A percentile compares a stretch with the other conserved stretches of the same genome.
Evolutionary conservation across 1,140 invertebrate species (phyloP).

Genomic region (Myzus persicae): DNA sequence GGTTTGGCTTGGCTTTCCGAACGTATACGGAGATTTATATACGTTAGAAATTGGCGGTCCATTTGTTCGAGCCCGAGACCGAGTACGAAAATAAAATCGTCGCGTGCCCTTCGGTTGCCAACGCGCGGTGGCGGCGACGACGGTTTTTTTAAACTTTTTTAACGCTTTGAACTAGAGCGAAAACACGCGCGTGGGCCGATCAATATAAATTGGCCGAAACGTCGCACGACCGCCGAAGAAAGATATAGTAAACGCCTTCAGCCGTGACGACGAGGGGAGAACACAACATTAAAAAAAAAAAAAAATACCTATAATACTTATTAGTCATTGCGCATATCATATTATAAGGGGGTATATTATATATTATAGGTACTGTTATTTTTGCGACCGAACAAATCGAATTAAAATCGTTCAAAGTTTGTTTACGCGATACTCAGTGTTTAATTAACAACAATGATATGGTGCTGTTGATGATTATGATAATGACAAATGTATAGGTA

Average conservation of each 20-base stretch:
- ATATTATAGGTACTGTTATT: neutral
- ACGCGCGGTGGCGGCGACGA: neutral
- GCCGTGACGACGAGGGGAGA: neutral
- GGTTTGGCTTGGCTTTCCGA: neutral
- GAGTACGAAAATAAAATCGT: slow-evolving; percentile 47
- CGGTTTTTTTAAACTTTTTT: slow-evolving; percentile 38
- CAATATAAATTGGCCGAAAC: slow-evolving; percentile 39
- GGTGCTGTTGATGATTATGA: no score
- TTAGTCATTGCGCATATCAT: no score
- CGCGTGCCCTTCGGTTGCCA: slow-evolving; percentile 31
- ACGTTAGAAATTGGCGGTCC: slow-evolving; percentile 25
- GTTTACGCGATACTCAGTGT: no score
- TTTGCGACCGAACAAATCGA: neutral
- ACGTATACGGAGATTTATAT: neutral
- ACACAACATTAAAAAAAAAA: neutral
- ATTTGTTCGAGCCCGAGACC: neutral
- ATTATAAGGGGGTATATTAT: no score
- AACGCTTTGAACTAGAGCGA: slow-evolving; percentile 44
- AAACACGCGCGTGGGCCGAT: slow-evolving; percentile 31
- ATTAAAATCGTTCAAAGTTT: neutral
- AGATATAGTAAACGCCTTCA: neutral
- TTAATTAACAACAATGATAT: no score
- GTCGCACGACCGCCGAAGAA: neutral
- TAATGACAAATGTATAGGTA: no score
- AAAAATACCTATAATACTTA: neutral